These are phyloP conservation scores for Drosophila quinaria DNA, from an alignment of 2,888 invertebrate genomes.

Conservation along the genomic window DNA sequence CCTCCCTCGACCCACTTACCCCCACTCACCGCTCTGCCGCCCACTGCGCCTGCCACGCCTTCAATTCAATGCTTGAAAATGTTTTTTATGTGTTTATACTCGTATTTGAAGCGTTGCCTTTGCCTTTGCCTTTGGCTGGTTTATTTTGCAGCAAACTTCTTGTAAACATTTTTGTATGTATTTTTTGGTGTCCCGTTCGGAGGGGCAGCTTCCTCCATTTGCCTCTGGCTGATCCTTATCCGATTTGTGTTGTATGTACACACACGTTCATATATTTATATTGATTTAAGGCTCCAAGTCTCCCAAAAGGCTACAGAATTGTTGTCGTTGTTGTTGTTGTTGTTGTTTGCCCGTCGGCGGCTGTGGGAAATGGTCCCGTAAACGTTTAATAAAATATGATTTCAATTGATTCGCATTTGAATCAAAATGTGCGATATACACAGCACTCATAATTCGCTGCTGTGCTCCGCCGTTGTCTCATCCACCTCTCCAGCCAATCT, in stretches of 20 bases:
- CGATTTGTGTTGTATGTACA: conserved; percentile 57
- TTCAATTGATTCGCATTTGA: conserved; percentile 78
- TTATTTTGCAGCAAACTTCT: conserved; percentile 64
- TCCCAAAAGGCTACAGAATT: conserved; percentile 30
- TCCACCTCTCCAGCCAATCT: conserved; percentile 61
- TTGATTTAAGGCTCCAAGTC: conserved; percentile 49
- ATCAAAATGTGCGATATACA: conserved; percentile 53
- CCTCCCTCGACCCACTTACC: conserved; percentile 1
- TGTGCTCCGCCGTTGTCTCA: conserved; percentile 19
- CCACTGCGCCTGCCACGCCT: conserved; percentile 2
- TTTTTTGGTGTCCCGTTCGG: conserved; percentile 43
- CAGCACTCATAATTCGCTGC: conserved; percentile 40
- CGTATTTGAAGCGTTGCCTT: conserved; percentile 63
- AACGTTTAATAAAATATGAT: conserved; percentile 79
- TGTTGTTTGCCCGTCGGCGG: conserved; percentile 61
- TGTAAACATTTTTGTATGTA: conserved; percentile 72
- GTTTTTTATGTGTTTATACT: conserved; percentile 66
- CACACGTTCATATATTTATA: conserved; percentile 36
- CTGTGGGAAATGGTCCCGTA: conserved; percentile 75
- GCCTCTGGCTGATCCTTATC: conserved; percentile 48
- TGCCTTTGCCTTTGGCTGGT: conserved; percentile 46
- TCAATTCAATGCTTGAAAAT: conserved; percentile 36
- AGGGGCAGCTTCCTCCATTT: conserved; percentile 10
- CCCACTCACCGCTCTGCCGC: background rate
- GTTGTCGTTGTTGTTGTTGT: conserved; percentile 26